Conservation (phyloP, 2,113 vertebrate genomes). For the Hemicordylus capensis region DNA sequence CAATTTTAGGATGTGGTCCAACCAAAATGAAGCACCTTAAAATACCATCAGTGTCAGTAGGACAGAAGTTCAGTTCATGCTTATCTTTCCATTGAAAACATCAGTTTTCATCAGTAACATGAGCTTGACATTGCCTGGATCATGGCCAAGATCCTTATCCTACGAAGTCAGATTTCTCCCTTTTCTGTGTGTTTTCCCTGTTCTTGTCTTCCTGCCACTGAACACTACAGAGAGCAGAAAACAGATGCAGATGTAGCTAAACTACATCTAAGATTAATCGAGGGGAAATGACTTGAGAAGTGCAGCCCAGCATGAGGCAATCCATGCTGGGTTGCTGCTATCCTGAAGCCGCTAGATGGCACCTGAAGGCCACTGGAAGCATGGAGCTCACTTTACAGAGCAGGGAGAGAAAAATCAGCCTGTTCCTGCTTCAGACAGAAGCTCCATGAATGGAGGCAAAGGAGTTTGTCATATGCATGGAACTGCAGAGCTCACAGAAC, state of each 20-base stretch:
- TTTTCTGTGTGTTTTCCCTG: neutral
- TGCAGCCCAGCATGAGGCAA: neutral
- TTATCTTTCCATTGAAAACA: neutral
- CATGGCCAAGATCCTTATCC: neutral
- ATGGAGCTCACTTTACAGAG: accelerated
- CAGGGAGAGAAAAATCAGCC: neutral
- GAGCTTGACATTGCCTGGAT: neutral
- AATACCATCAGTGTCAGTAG: neutral
- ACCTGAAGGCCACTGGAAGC: constrained; percentile 19
- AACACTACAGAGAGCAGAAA: neutral
- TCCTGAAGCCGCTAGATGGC: constrained; percentile 57
- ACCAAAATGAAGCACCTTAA: neutral
- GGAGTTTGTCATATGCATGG: neutral
- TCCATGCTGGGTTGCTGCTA: neutral
- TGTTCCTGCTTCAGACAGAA: neutral
- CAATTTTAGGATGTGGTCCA: neutral
- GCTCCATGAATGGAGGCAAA: neutral
- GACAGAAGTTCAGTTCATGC: neutral
- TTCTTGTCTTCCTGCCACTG: neutral
- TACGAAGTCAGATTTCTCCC: neutral
- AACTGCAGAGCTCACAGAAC: neutral
- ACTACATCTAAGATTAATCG: neutral
- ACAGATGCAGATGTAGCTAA: neutral
- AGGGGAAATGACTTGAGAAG: neutral
- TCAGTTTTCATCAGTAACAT: too few relatives aligned